Evolutionary conservation across 1,140 invertebrate genomes (phyloP).

Genomic region (Drosophila takahashii): DNA sequence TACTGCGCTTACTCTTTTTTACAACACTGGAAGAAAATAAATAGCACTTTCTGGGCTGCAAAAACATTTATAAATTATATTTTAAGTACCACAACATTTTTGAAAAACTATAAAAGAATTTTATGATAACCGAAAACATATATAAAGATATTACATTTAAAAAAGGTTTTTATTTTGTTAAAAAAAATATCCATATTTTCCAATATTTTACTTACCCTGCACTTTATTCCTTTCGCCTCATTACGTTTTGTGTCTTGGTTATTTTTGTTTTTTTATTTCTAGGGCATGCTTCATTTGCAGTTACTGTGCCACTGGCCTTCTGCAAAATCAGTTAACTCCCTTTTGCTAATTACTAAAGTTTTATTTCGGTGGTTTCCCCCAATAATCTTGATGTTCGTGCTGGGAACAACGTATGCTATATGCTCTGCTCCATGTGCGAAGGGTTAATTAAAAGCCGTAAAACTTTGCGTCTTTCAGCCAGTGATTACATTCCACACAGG

Average conservation of each 20-base stretch:
- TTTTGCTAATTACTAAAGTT: slow-evolving; percentile 83
- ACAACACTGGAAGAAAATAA: background rate
- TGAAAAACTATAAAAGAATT: too few species aligned
- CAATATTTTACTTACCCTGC: background rate
- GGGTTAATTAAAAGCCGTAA: slow-evolving; percentile 80
- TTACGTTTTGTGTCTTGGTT: slow-evolving; percentile 57
- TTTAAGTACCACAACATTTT: too few species aligned
- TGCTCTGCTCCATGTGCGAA: slow-evolving; percentile 20
- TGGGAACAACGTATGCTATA: slow-evolving; percentile 46
- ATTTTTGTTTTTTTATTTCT: slow-evolving; percentile 17
- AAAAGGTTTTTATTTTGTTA: too few species aligned
- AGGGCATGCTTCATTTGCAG: slow-evolving; percentile 63
- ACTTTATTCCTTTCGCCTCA: slow-evolving; percentile 48
- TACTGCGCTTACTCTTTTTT: background rate
- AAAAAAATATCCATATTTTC: too few species aligned
- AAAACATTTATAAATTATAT: too few species aligned
- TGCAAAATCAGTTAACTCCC: slow-evolving; percentile 80
- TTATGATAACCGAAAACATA: too few species aligned
- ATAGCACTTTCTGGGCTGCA: too few species aligned
- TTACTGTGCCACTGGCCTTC: slow-evolving; percentile 43
- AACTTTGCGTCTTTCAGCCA: slow-evolving; percentile 46
- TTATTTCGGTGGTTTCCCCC: slow-evolving; percentile 57
- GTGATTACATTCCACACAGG: slow-evolving; percentile 48
- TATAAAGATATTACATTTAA: too few species aligned
- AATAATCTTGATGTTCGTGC: slow-evolving; percentile 76